Conservation (phyloP, 2,888 invertebrate species). For the Hyposoter didymator region DNA sequence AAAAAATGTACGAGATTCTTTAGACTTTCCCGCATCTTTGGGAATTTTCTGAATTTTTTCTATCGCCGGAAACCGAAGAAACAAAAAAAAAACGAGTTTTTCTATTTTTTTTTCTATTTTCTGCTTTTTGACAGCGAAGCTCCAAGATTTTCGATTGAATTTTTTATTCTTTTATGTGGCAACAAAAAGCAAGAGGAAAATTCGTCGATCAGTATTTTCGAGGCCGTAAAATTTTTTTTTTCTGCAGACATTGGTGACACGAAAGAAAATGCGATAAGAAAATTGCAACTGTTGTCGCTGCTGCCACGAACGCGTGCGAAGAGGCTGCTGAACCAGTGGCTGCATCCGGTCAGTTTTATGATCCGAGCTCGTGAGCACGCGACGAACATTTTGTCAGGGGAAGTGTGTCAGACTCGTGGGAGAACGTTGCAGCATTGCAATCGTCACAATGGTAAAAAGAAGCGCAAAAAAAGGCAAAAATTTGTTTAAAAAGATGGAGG, state of each 20-base stretch:
- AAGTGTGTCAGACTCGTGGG: constrained; percentile 82
- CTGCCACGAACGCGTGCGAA: constrained; percentile 92
- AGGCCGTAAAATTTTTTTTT: not conserved
- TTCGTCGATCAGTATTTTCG: constrained; percentile 4
- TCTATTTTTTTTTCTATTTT: no score
- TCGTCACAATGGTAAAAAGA: constrained; percentile 81
- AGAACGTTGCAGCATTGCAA: constrained; percentile 80
- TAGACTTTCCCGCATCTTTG: no score
- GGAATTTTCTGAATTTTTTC: no score
- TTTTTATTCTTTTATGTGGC: not conserved
- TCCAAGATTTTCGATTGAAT: no score
- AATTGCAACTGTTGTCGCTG: constrained; percentile 90
- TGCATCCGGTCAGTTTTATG: constrained; percentile 90
- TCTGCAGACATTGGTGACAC: constrained; percentile 84
- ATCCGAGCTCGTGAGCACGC: constrained; percentile 93
- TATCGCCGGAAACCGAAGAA: no score
- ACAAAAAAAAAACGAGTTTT: no score
- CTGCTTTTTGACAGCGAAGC: no score
- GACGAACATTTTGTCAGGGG: constrained; percentile 91
- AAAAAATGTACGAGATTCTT: no score
- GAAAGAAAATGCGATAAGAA: constrained; percentile 87
- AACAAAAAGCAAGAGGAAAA: not conserved
- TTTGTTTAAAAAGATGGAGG: no score
- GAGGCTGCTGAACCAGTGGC: constrained; percentile 91
- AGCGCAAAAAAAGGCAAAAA: no score